phyloP scores from a whole-genome alignment of 2,113 vertebrate genomes.

The Astur gentilis region DNA sequence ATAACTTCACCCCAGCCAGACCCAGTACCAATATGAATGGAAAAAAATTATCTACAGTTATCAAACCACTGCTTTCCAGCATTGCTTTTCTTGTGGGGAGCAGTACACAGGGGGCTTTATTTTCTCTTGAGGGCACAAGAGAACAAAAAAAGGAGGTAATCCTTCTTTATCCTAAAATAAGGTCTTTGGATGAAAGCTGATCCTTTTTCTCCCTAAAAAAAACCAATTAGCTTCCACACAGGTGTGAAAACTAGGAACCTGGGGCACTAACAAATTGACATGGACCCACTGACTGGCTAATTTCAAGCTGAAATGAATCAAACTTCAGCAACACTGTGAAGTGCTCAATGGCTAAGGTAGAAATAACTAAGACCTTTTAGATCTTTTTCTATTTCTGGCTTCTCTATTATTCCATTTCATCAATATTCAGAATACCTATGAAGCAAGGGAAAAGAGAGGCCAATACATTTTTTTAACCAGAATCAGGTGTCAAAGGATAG shows the following conservation, averaged over 20 bases:
- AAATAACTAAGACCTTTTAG: neutral
- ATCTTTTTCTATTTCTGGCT: neutral
- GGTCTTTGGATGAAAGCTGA: neutral
- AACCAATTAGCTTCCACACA: neutral
- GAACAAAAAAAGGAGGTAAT: neutral
- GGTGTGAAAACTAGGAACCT: neutral
- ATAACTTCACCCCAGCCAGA: neutral
- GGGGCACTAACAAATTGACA: neutral
- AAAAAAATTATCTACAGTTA: neutral
- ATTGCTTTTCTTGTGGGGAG: neutral
- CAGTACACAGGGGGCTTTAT: neutral
- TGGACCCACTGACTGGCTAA: rapidly evolving
- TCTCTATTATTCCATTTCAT: neutral
- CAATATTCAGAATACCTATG: neutral
- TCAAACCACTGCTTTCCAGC: neutral
- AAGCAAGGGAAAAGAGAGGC: neutral
- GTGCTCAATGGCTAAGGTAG: neutral
- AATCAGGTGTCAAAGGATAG: neutral
- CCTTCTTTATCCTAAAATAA: neutral
- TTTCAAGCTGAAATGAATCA: neutral
- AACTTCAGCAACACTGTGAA: neutral
- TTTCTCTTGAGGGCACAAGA: neutral
- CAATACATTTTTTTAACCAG: neutral
- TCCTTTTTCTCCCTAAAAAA: neutral
- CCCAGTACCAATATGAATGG: neutral